These are phyloP conservation scores for Temnothorax unifasciatus DNA, from an alignment of 2,888 invertebrate species.

Conservation along the genomic window DNA sequence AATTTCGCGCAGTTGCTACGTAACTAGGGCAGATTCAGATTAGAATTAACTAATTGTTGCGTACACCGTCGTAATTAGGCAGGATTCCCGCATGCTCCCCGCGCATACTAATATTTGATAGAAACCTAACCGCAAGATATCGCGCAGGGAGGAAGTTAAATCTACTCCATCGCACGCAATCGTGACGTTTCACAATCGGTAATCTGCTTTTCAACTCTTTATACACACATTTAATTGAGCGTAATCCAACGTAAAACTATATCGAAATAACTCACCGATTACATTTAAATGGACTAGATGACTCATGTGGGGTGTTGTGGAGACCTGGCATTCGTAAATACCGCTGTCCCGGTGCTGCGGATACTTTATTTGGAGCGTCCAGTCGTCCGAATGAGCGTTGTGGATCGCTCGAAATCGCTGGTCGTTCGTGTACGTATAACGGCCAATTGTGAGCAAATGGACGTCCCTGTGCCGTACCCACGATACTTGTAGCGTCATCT, in stretches of 20 bases:
- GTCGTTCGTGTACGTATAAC: constrained; percentile 96
- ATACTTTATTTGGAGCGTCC: constrained; percentile 96
- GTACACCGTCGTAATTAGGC: constrained; percentile 68
- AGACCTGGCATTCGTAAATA: constrained; percentile 97
- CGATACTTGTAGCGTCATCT: constrained; percentile 93
- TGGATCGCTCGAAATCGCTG: constrained; percentile 96
- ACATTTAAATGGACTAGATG: constrained; percentile 96
- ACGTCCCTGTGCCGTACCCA: constrained; percentile 97
- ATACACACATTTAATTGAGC: not conserved
- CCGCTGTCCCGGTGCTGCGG: constrained; percentile 96
- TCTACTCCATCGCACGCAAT: not conserved
- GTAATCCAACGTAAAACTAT: not conserved
- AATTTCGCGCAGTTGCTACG: constrained; percentile 65
- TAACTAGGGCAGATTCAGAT: constrained; percentile 74
- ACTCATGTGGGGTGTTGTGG: constrained; percentile 96
- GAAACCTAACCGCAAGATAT: constrained; percentile 34
- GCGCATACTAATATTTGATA: constrained; percentile 63
- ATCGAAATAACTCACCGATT: constrained; percentile 90
- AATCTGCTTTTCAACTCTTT: not conserved
- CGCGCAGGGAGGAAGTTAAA: constrained; percentile 9
- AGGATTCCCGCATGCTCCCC: constrained; percentile 50
- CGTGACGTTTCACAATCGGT: constrained; percentile 7
- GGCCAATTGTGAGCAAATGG: constrained; percentile 95
- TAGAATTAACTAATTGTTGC: constrained; percentile 78
- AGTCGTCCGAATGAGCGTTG: constrained; percentile 94